Evolutionary conservation across 2,888 invertebrate genomes (phyloP).

Genomic region (Spodoptera exigua): DNA sequence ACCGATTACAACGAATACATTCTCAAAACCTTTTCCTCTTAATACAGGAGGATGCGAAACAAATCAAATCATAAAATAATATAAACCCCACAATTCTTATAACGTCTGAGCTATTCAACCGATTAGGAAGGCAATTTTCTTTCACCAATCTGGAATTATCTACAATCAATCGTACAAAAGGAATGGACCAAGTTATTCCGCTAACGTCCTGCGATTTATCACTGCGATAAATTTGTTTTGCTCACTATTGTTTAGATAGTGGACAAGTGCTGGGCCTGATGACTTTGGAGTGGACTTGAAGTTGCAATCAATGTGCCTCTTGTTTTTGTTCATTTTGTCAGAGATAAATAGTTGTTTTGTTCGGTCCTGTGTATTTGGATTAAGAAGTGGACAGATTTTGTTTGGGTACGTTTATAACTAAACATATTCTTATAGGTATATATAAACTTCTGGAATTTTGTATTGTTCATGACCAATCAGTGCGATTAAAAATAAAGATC

Average conservation of each 20-base stretch:
- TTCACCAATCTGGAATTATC: slow-evolving; percentile 79
- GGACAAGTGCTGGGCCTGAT: slow-evolving; percentile 32
- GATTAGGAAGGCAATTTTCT: slow-evolving; percentile 74
- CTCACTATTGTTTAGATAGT: slow-evolving; percentile 33
- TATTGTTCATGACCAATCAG: too few species aligned
- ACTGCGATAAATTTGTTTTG: slow-evolving; percentile 60
- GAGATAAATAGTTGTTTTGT: slow-evolving; percentile 9
- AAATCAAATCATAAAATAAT: slow-evolving; percentile 44
- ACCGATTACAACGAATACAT: background rate
- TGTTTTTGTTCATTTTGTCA: slow-evolving; percentile 24
- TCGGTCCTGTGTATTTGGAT: background rate
- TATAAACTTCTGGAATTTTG: too few species aligned
- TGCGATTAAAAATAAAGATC: background rate
- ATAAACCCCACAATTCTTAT: slow-evolving; percentile 42
- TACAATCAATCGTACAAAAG: slow-evolving; percentile 84
- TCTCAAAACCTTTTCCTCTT: slow-evolving; percentile 4
- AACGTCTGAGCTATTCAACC: slow-evolving; percentile 54
- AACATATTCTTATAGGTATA: too few species aligned
- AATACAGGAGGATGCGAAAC: slow-evolving; percentile 8
- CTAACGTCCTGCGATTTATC: slow-evolving; percentile 76
- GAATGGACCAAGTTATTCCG: slow-evolving; percentile 76
- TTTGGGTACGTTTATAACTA: too few species aligned
- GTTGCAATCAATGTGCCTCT: slow-evolving; percentile 57
- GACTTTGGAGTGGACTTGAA: slow-evolving; percentile 49
- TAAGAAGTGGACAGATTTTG: too few species aligned